Base-by-base conservation (phyloP, 35 echinoderm and acorn worm genomes). In the Apostichopus japonicus region DNA sequence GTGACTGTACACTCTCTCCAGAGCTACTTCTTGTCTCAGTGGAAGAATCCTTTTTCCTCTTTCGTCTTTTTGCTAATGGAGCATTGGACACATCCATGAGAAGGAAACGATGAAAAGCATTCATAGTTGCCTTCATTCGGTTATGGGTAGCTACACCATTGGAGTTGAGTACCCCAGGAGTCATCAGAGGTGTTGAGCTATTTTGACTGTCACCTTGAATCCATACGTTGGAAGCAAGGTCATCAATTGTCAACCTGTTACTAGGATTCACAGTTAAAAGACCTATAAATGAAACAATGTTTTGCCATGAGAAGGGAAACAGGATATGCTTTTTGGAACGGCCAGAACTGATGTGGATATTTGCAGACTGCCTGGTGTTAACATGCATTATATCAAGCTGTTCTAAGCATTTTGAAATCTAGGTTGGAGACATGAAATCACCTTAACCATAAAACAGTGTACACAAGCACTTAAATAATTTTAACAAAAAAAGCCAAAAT, bases 71-170 rank as follows among this genome's bases (percentile, higher is more conserved):
- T 16, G 97, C 97, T 0, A 99, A 84, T 10, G 97, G 97, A 54
- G 97, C 97, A 77, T 99, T 94, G 22, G 95, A 96, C 19, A 99
- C 97, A 76, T 99, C 97, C 81, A 96, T 94, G 10, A 99, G 86
- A 15, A 92, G 92, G 92, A 99, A 99, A n/a, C 97, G 92, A 72
- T 99, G 97, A 92, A 99, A 99, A 79, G 97, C 97, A 92, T 91
- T 92, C 93, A 99, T 93, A 52, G 97, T 99, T n/a, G 93, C 97
- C 70, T 99, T 99, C 24, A 99, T 92, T 55, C 90, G 62, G 53
- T 83, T 93, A 65, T 94, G 87, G 72, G 95, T 93, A 65, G 88
- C n/a, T 52, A 93, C 72, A 73, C 93, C 88, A 57, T 77, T 93
- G 53, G 90, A 95, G 54, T 90, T 94, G 55, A 96, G 93, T 11